Base-by-base conservation (phyloP, 2,888 invertebrate genomes). In the Zaprionus bogoriensis region DNA sequence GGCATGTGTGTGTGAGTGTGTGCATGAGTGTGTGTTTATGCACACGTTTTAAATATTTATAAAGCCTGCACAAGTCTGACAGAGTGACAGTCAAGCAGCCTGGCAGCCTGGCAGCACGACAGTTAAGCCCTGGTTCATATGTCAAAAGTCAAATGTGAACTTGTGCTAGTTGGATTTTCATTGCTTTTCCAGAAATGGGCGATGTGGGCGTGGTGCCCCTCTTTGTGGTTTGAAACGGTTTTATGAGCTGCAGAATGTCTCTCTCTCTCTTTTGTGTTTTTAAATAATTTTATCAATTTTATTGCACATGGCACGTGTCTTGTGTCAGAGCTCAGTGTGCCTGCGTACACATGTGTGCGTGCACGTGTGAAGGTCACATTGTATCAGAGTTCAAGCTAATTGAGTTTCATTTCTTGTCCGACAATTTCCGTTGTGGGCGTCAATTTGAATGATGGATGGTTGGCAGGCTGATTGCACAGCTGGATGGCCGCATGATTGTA, bases 81-180 rank as follows among this genome's bases (percentile, higher is more conserved):
- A 27, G 47, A 9, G 27, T 48, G 54, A 12, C 47, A n/a, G 41
- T 20, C 50, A 19, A 12, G 10, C 27, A 19, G 14, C 27, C 30
- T 30, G 47, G 9, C 30, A 14, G 30, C 10, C 10, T 10, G 22
- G 23, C 42, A 17, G 20, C 10, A 17, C 14, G 27, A 22, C 28
- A 66, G 41, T 55, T 46, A 22, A 36, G 19, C 28, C 19, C 41
- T 6, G 62, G 39, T 50, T 51, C 74, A 71, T 52, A 73, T 61
- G 74, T 67, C 62, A 80, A 80, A 70, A 74, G 78, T 78, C 78
- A 77, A 77, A 62, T 52, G 58, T 36, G 46, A 67, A 59, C 60
- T 62, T 68, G 62, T 57, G 61, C 38, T 58, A 62, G 20, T 39
- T 48, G 32, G 28, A 46, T 39, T 51, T 54, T 32, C 19, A 14